A percentile compares a stretch with the other conserved stretches of the same genome.
Evolutionary conservation across 2,888 invertebrate species (phyloP).

Genomic region (Omphaloscelis lunosa): DNA sequence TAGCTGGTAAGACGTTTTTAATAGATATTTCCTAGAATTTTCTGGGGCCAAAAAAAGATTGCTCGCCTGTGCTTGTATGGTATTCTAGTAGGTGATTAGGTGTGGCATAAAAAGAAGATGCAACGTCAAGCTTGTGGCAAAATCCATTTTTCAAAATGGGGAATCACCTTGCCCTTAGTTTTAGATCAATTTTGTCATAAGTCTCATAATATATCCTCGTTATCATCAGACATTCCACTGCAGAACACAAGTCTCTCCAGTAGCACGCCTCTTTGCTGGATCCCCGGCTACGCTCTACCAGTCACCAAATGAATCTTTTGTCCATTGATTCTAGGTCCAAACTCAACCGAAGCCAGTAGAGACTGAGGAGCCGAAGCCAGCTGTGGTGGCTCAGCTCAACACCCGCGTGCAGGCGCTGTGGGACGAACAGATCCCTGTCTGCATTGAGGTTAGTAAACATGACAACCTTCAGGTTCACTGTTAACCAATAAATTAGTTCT

Average conservation of each 20-base stretch:
- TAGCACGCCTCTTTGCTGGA: too few species aligned
- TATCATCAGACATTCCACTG: not conserved
- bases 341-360: conserved; percentile 80
- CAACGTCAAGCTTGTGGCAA: not conserved
- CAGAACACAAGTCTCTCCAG: too few species aligned
- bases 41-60: not conserved
- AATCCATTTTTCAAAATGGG: not conserved
- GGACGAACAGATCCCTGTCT: conserved; percentile 93
- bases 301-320: not conserved
- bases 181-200: not conserved
- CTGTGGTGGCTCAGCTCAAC: conserved; percentile 81
- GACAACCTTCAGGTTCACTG: not conserved
- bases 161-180: not conserved
- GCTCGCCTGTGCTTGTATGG: not conserved
- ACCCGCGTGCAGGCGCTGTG: conserved; percentile 91
- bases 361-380: conserved; percentile 75
- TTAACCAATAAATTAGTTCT: not conserved
- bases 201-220: not conserved
- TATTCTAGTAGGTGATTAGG: not conserved
- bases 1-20: not conserved
- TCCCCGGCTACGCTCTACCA: not conserved
- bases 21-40: not conserved
- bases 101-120: not conserved
- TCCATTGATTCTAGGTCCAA: conserved; percentile 77
- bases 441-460: conserved; percentile 91